A percentile compares a stretch with the other conserved stretches of the same genome.
These are phyloP conservation scores for Serilophus lunatus DNA, from an alignment of 2,113 vertebrate genomes.

Conservation along the genomic window DNA sequence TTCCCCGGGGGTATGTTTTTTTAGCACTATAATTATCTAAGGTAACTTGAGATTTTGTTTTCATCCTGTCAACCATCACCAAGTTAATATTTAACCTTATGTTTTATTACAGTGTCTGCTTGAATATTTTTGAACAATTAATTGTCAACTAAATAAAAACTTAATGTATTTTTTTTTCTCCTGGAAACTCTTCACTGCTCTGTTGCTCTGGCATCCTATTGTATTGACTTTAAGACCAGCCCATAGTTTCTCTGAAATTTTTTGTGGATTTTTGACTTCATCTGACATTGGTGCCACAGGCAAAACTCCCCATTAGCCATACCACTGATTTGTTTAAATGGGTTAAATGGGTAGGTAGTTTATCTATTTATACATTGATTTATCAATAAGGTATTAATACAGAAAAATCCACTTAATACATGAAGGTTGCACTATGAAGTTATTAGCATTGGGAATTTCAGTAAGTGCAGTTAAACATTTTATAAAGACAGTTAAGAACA, in stretches of 20 bases:
- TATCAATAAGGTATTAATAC: not conserved
- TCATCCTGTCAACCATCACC: not conserved
- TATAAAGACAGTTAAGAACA: not conserved
- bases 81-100: not conserved
- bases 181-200: not conserved
- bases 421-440: not conserved
- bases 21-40: not conserved
- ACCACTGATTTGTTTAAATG: not conserved
- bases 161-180: not conserved
- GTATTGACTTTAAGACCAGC: not conserved
- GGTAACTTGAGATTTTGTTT: not conserved
- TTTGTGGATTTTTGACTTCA: not conserved
- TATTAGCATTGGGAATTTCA: not conserved
- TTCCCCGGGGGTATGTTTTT: not conserved
- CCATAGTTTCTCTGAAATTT: not conserved
- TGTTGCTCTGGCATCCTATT: not conserved
- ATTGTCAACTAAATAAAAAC: not conserved
- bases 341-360: not conserved
- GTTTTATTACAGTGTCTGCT: not conserved
- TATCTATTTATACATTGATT: not conserved
- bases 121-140: not conserved
- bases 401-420: not conserved
- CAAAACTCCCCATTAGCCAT: not conserved
- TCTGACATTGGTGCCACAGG: not conserved
- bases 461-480: not conserved